Percentiles rank a stretch among this genome's conserved stretches.
These are phyloP conservation scores for Hormiphora californensis DNA, from an alignment of 37 sponge, comb jelly and placozoan genomes.

Conservation along the genomic window DNA sequence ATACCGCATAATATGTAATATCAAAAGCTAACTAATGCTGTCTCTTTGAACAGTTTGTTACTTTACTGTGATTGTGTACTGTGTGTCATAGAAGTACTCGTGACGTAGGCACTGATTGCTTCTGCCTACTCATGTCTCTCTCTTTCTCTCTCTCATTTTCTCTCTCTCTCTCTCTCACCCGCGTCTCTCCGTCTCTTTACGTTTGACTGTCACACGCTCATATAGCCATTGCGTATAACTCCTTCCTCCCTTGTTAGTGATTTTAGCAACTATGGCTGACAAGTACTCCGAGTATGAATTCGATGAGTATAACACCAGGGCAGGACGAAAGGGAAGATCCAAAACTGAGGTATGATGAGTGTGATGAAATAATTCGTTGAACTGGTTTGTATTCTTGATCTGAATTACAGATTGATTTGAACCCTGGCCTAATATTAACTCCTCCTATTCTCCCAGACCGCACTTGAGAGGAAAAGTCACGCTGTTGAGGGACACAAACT, in stretches of 20 bases:
- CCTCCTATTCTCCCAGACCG: neutral
- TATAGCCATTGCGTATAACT: neutral
- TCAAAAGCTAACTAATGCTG: too few species aligned
- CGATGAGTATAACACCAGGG: neutral
- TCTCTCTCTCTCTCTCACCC: too few species aligned
- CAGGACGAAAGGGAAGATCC: neutral
- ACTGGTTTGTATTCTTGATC: too few species aligned
- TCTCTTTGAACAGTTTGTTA: too few species aligned
- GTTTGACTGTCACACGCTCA: neutral
- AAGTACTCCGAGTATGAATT: constrained; percentile 9
- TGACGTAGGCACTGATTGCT: too few species aligned
- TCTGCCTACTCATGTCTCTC: too few species aligned
- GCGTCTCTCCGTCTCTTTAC: neutral
- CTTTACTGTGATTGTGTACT: too few species aligned
- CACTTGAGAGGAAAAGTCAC: neutral
- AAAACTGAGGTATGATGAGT: constrained; percentile 16
- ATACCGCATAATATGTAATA: too few species aligned
- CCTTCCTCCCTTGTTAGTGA: neutral
- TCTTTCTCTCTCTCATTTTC: too few species aligned
- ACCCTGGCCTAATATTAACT: neutral
- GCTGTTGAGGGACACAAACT: constrained; percentile 30
- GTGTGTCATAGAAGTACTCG: too few species aligned
- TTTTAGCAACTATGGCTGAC: neutral
- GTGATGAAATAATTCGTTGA: too few species aligned
- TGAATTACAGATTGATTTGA: neutral